Percentiles rank a stretch among this genome's conserved stretches.
Evolutionary conservation across 2,797 vertebrate species (phyloP).

Genomic region (Tokudaia muenninki): DNA sequence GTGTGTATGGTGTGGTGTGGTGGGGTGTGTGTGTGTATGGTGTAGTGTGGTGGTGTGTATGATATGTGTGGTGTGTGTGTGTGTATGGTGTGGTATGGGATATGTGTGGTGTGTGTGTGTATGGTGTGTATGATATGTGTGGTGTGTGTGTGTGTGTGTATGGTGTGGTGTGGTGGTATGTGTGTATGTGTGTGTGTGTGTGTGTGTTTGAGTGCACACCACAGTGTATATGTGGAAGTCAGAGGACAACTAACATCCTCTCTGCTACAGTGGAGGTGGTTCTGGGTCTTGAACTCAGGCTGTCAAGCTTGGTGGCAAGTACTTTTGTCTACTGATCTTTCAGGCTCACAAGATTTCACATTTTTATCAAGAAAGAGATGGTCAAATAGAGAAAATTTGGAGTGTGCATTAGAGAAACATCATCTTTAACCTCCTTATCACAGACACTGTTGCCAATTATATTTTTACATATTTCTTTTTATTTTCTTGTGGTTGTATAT

Average conservation of each 20-base stretch:
- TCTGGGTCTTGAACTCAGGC: neutral
- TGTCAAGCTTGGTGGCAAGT: neutral
- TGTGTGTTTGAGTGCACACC: neutral
- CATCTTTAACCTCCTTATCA: neutral
- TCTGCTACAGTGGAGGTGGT: neutral
- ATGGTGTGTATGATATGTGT: too few relatives aligned
- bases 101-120: too few relatives aligned
- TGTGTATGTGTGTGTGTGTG: neutral
- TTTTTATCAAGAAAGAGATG: constrained; percentile 38
- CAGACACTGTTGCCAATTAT: neutral
- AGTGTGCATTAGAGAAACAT: neutral
- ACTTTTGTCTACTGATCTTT: neutral
- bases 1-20: too few relatives aligned
- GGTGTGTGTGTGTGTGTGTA: too few relatives aligned
- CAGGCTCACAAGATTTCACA: neutral
- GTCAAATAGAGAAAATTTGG: neutral
- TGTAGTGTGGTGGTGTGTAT: too few relatives aligned
- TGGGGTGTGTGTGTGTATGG: too few relatives aligned
- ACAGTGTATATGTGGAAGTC: neutral
- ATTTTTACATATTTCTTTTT: neutral
- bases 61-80: too few relatives aligned
- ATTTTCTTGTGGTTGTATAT: neutral
- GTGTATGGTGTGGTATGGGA: too few relatives aligned
- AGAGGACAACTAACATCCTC: neutral
- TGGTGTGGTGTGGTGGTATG: too few relatives aligned